Percentiles rank a stretch among this genome's conserved stretches.
Evolutionary conservation across 2,888 invertebrate species (phyloP).

Genomic region (Calameuta filiformis): DNA sequence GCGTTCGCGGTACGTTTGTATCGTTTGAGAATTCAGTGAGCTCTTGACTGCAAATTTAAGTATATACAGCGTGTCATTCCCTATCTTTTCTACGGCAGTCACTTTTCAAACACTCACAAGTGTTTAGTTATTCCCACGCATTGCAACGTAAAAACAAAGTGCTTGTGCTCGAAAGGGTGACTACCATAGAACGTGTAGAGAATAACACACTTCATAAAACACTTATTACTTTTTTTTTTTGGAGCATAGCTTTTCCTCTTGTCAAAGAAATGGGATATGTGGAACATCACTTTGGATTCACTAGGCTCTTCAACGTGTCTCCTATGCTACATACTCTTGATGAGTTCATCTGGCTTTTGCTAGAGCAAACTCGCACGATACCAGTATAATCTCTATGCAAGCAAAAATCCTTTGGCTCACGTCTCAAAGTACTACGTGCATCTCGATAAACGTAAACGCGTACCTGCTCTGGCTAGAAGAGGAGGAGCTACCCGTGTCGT

Average conservation of each 20-base stretch:
- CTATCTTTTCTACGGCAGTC: too few relatives aligned
- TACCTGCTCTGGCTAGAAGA: background rate
- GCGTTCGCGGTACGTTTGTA: background rate
- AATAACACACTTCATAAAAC: too few relatives aligned
- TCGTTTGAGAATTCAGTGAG: background rate
- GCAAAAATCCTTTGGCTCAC: background rate
- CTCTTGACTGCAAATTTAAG: background rate
- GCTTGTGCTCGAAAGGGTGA: too few relatives aligned
- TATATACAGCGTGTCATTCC: too few relatives aligned
- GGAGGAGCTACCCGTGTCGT: background rate
- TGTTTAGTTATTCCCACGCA: too few relatives aligned
- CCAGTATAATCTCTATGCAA: background rate
- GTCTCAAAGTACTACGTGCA: background rate
- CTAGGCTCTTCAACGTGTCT: background rate
- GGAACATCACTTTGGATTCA: background rate
- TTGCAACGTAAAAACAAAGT: too few relatives aligned
- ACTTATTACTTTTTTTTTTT: background rate
- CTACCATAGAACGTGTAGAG: too few relatives aligned
- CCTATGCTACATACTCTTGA: background rate
- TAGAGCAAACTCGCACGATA: background rate
- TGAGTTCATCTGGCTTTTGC: background rate
- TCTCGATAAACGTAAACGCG: background rate
- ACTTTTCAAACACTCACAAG: too few relatives aligned
- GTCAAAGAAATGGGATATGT: background rate
- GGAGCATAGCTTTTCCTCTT: background rate